Evolutionary conservation across 1,140 invertebrate genomes (phyloP).

Genomic region (Saxidomus purpurata): DNA sequence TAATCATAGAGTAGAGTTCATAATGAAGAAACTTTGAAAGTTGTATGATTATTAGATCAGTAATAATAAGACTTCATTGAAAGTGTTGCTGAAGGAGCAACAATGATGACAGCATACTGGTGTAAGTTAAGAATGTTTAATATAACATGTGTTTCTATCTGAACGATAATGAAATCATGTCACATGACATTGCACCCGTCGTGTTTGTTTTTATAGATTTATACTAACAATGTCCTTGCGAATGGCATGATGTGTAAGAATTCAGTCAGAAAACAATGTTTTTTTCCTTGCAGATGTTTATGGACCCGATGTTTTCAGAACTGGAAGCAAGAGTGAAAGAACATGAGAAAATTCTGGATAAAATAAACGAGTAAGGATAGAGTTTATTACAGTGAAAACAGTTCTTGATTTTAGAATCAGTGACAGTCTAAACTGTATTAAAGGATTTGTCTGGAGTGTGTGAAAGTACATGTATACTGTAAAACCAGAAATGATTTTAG

Average conservation of each 20-base stretch:
- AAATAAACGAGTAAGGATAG: conserved; percentile 76
- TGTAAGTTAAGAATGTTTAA: too few species aligned
- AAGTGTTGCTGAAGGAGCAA: too few species aligned
- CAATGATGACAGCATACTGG: too few species aligned
- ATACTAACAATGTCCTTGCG: neutral
- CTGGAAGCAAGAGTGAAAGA: conserved; percentile 77
- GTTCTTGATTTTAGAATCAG: too few species aligned
- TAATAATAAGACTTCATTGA: too few species aligned
- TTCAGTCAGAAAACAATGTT: conserved; percentile 1
- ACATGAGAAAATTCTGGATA: conserved; percentile 79
- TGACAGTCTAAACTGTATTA: too few species aligned
- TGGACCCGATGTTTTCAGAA: conserved; percentile 80
- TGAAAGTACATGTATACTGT: neutral
- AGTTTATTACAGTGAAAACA: neutral
- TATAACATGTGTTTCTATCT: neutral
- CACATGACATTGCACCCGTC: neutral
- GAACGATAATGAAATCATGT: neutral
- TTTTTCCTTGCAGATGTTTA: conserved; percentile 76
- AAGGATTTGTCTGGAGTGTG: too few species aligned
- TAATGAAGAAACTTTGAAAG: too few species aligned
- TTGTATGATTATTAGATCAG: too few species aligned
- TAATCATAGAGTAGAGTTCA: too few species aligned
- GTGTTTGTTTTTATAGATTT: neutral
- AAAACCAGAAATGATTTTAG: neutral
- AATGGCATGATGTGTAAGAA: too few species aligned